These are phyloP conservation scores for Saturnia japonica DNA, from an alignment of 2,888 invertebrate genomes.

Conservation along the genomic window DNA sequence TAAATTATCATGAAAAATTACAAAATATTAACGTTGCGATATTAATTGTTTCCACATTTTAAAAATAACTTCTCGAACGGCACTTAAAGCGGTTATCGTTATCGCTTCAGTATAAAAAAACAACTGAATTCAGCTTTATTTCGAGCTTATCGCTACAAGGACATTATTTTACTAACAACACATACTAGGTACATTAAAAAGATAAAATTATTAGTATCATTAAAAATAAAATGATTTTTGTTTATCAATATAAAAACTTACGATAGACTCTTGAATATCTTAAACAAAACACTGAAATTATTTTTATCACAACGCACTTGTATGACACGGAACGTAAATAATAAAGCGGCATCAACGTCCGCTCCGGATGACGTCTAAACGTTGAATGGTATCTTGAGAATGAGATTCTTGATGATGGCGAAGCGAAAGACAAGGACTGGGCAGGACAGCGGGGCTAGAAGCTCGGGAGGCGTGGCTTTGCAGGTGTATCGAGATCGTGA, in stretches of 20 bases:
- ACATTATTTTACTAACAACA: conserved; percentile 14
- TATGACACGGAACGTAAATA: conserved; percentile 55
- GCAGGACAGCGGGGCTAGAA: conserved; percentile 46
- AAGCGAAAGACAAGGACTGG: conserved; percentile 58
- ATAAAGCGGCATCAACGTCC: conserved; percentile 50
- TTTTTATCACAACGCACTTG: conserved; percentile 62
- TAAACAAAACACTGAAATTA: conserved; percentile 44
- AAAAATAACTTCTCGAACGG: conserved; percentile 30
- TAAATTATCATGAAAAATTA: conserved; percentile 4
- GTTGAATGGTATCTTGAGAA: conserved; percentile 68
- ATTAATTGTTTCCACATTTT: conserved; percentile 17
- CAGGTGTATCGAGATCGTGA: conserved; percentile 77
- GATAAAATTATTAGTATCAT: neutral
- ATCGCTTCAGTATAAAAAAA: conserved; percentile 17
- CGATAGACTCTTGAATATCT: conserved; percentile 25
- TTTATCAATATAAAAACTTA: conserved; percentile 27
- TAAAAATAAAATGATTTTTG: neutral
- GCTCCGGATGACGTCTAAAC: conserved; percentile 58
- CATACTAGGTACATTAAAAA: neutral
- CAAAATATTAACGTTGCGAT: neutral
- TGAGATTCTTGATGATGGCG: conserved; percentile 64
- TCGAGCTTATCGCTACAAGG: conserved; percentile 19
- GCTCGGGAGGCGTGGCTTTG: conserved; percentile 59
- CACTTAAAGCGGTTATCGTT: conserved; percentile 28
- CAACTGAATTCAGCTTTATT: conserved; percentile 17